Base-by-base conservation (phyloP, 2,888 invertebrate species). In the Anthrax anthrax region DNA sequence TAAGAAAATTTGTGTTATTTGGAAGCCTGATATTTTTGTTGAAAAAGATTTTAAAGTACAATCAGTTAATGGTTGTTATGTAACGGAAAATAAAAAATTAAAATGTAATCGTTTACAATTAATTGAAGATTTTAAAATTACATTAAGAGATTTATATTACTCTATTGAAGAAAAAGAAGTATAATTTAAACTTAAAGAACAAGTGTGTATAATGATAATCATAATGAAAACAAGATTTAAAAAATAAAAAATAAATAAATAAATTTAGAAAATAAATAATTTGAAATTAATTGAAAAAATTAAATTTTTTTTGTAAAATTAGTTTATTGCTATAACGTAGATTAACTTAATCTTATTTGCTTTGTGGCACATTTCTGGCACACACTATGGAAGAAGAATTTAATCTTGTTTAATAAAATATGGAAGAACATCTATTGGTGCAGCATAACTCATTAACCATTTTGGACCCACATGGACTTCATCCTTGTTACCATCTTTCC, bases 1-100 rank as follows among this genome's bases (percentile, higher is more conserved):
- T 1, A 74, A 75, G 52, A 71, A 78, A n/a, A 82, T 96, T 51
- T 87, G 81, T 0, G 82, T 92, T 39, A 65, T 94, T 27, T 86
- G 92, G 80, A 87, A 81, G 57, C 89, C 90, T 0, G 70, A 74
- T 41, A 71, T 77, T 0, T 62, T 75, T 13, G 71, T 76, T 37
- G 58, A 69, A 6, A 75, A 72, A 50, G 80, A 83, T 1, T 85
- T 91, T 55, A 87, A 88, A 74, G 84, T 87, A 54, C 60, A 52
- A 9, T 60, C 60, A 13, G 50, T 65, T 4, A 62, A 62, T 46
- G 63, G 61, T 0, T 61, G 61, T 39, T 52, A 60, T 3, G 55
- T 58, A 3, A 37, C 41, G 3, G 52, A 54, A 36, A 50, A 44
- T 14, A 57, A 53, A 1, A 57, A 57, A 47, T 53, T 67, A 0